Conservation (phyloP, 2,113 vertebrate genomes). For the Corythaeola cristata region DNA sequence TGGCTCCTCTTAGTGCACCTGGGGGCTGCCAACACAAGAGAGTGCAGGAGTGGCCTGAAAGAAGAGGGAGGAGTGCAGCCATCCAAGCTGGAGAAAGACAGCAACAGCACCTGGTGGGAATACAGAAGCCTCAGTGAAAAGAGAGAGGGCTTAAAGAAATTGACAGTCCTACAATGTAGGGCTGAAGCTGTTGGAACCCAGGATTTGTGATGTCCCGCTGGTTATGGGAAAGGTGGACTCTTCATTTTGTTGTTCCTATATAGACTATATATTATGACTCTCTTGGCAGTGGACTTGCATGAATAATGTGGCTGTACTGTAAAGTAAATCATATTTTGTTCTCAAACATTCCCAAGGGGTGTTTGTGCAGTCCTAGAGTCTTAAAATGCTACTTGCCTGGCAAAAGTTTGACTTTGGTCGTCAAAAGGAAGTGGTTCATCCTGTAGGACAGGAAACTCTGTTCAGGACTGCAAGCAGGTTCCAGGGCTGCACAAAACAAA, state of each 20-base stretch:
- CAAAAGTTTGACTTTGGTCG: not conserved
- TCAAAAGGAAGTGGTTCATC: not conserved
- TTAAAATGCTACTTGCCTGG: not conserved
- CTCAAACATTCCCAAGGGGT: not conserved
- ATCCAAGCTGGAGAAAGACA: not conserved
- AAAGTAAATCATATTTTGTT: not conserved
- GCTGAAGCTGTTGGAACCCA: not conserved
- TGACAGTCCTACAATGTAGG: rapidly evolving
- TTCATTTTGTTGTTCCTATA: not conserved
- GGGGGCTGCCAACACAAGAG: not conserved
- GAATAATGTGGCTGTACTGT: not conserved
- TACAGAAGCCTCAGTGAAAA: not conserved
- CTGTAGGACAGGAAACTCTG: not conserved
- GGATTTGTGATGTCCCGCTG: not conserved
- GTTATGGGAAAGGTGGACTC: not conserved
- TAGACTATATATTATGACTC: not conserved
- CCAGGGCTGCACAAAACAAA: not conserved
- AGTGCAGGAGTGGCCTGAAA: not conserved
- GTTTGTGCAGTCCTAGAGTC: not conserved
- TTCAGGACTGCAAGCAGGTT: not conserved
- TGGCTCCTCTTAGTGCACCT: not conserved
- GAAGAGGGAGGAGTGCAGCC: not conserved
- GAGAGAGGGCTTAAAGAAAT: not conserved
- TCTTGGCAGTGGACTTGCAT: not conserved
- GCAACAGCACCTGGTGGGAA: not conserved